Percentiles rank a stretch among this genome's conserved stretches.
Evolutionary conservation across 2,113 vertebrate species (phyloP).

Genomic region (Podarcis cretensis): DNA sequence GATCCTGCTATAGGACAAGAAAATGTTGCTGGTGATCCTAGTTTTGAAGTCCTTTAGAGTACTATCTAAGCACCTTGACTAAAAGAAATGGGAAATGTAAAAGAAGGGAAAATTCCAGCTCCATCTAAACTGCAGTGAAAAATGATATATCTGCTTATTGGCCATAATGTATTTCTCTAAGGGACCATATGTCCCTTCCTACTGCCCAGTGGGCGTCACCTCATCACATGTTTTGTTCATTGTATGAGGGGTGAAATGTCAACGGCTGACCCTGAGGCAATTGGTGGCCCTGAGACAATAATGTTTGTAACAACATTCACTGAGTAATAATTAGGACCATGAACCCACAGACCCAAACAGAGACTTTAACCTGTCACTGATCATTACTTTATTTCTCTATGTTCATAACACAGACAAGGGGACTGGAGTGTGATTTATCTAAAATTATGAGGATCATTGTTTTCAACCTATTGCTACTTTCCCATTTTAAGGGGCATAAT

Average conservation of each 20-base stretch:
- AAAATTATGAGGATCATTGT: slow-evolving; percentile 17
- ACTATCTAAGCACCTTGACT: no score
- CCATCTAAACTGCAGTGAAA: background rate
- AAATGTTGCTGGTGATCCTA: no score
- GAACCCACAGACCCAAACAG: background rate
- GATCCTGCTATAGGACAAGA: no score
- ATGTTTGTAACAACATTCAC: background rate
- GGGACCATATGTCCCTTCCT: background rate
- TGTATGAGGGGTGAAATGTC: background rate
- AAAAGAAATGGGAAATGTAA: background rate
- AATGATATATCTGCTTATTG: background rate
- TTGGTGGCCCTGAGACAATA: no score
- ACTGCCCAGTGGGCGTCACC: background rate
- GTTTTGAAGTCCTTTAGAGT: no score
- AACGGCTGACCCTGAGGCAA: background rate
- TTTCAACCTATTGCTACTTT: slow-evolving; percentile 26
- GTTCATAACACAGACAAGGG: background rate
- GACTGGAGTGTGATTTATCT: slow-evolving; percentile 24
- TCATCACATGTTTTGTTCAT: background rate
- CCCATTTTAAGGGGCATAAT: slow-evolving; percentile 23
- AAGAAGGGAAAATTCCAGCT: background rate
- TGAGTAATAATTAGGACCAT: background rate
- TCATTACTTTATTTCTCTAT: background rate
- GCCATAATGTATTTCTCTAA: background rate
- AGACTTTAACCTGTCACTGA: background rate